A percentile compares a stretch with the other conserved stretches of the same genome.
These are phyloP conservation scores for Drosophila rhopaloa DNA, from an alignment of 1,140 invertebrate species.

Conservation along the genomic window DNA sequence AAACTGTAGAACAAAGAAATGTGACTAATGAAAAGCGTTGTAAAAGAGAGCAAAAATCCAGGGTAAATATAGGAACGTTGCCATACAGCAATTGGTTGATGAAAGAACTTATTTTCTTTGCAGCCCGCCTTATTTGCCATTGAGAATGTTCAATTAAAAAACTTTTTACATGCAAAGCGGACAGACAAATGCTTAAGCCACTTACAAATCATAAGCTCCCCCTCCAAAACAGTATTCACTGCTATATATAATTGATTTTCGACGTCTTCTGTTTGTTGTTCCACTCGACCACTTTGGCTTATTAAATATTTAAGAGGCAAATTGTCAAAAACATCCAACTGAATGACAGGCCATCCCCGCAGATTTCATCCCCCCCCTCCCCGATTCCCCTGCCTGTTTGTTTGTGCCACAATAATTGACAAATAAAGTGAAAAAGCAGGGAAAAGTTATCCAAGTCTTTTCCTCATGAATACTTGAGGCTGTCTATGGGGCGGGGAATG, in stretches of 20 bases:
- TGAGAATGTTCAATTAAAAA: slow-evolving; percentile 75
- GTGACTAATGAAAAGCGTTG: slow-evolving; percentile 55
- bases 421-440: slow-evolving; percentile 55
- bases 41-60: slow-evolving; percentile 36
- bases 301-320: slow-evolving; percentile 77
- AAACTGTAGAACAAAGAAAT: slow-evolving; percentile 62
- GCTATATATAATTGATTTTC: slow-evolving; percentile 70
- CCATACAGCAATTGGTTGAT: slow-evolving; percentile 45
- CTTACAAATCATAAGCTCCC: slow-evolving; percentile 55
- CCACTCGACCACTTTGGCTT: slow-evolving; percentile 70
- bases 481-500: slow-evolving; percentile 2
- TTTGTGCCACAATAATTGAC: slow-evolving; percentile 61
- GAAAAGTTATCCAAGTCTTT: slow-evolving; percentile 47
- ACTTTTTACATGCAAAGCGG: slow-evolving; percentile 23
- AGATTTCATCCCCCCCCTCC: neutral
- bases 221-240: neutral
- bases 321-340: slow-evolving; percentile 65
- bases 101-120: slow-evolving; percentile 19
- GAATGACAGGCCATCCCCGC: slow-evolving; percentile 49
- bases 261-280: slow-evolving; percentile 60
- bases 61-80: slow-evolving; percentile 58
- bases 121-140: slow-evolving; percentile 13
- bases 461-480: slow-evolving; percentile 63
- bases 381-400: slow-evolving; percentile 17
- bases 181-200: slow-evolving; percentile 52